Evolutionary conservation across 2,797 vertebrate species (phyloP).

Genomic region (Leucoraja ocellata): DNA sequence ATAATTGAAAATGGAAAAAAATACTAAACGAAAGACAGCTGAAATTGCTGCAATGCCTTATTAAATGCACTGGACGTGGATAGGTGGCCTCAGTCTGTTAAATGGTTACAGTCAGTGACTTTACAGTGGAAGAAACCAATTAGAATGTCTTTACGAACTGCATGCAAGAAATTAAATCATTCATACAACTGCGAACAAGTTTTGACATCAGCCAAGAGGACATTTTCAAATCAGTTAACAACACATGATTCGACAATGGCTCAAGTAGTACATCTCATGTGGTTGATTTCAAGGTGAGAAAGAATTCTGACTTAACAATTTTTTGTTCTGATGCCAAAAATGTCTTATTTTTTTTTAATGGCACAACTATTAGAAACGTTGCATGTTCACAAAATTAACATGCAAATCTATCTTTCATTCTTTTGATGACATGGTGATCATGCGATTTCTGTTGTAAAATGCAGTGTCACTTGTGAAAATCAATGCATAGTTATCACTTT

Average conservation of each 20-base stretch:
- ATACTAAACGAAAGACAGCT: conserved; percentile 94
- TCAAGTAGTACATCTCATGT: neutral
- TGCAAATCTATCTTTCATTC: conserved; percentile 18
- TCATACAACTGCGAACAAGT: conserved; percentile 36
- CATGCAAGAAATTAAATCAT: conserved; percentile 36
- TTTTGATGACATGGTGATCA: neutral
- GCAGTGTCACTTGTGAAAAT: conserved; percentile 49
- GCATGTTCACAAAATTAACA: conserved; percentile 17
- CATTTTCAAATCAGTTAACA: conserved; percentile 34
- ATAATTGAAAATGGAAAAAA: conserved; percentile 98
- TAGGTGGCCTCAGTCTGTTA: conserved; percentile 72
- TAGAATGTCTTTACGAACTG: conserved; percentile 32
- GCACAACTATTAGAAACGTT: neutral
- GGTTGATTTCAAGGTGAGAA: conserved; percentile 31
- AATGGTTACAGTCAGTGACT: conserved; percentile 79
- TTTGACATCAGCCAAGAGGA: conserved; percentile 38
- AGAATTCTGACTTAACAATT: neutral
- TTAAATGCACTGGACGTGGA: conserved; percentile 81
- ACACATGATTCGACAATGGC: conserved; percentile 31
- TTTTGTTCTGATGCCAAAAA: neutral
- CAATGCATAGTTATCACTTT: conserved; percentile 49
- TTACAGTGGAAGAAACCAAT: conserved; percentile 56
- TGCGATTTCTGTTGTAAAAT: conserved; percentile 43
- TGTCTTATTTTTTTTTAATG: neutral
- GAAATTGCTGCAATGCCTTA: conserved; percentile 91